A percentile compares a stretch with the other conserved stretches of the same genome.
phyloP scores from a whole-genome alignment of 1,140 invertebrate genomes.

The Cecropterus lyciades region DNA sequence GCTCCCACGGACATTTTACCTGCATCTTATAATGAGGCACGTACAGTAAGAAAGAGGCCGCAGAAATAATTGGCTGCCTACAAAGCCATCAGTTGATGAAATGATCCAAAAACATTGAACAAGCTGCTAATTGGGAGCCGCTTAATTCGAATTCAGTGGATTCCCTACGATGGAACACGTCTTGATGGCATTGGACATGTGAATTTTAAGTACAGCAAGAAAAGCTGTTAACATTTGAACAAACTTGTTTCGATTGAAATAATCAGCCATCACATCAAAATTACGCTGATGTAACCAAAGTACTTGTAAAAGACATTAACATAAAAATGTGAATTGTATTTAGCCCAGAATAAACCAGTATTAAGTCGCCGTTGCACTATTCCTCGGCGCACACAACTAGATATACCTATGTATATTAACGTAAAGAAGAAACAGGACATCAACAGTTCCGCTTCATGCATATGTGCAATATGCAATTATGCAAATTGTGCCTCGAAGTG shows the following conservation, averaged over 20 bases:
- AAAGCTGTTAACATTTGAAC: constrained; percentile 25
- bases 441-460: constrained; percentile 40
- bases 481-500: constrained; percentile 41
- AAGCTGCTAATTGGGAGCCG: constrained; percentile 29
- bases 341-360: not conserved
- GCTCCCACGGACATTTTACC: constrained; percentile 52
- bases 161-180: constrained; percentile 8
- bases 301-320: no score
- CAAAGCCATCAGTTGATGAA: constrained; percentile 20
- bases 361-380: constrained; percentile 5
- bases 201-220: constrained; percentile 20
- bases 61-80: constrained; percentile 30
- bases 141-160: constrained; percentile 13
- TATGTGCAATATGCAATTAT: constrained; percentile 49
- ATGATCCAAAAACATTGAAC: constrained; percentile 18
- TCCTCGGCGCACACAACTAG: not conserved
- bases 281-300: not conserved
- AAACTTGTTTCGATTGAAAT: constrained; percentile 13
- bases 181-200: constrained; percentile 18
- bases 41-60: constrained; percentile 37
- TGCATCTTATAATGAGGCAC: constrained; percentile 21
- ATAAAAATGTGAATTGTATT: not conserved
- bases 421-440: constrained; percentile 28
- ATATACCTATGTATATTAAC: constrained; percentile 6
- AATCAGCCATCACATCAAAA: constrained; percentile 7